Evolutionary conservation across 1,140 invertebrate species (phyloP).

Genomic region (Plectus sambesii): DNA sequence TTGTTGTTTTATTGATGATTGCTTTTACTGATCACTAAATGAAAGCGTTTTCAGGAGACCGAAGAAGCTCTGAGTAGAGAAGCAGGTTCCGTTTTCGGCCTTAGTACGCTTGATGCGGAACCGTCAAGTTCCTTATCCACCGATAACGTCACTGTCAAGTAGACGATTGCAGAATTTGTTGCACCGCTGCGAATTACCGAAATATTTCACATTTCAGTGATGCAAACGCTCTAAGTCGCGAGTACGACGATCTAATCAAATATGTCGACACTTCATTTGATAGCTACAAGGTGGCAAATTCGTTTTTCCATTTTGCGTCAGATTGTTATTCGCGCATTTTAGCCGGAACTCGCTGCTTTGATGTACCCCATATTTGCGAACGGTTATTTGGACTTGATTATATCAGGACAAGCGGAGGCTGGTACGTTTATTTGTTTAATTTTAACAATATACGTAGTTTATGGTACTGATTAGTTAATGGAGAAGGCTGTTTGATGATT

Average conservation of each 20-base stretch:
- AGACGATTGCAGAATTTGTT: neutral
- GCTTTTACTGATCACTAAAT: too few species aligned
- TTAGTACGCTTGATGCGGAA: too few species aligned
- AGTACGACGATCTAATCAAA: slow-evolving; percentile 17
- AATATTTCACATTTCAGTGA: slow-evolving; percentile 10
- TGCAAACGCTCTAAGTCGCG: slow-evolving; percentile 12
- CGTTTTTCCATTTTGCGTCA: too few species aligned
- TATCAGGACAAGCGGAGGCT: slow-evolving; percentile 9
- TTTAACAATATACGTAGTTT: too few species aligned
- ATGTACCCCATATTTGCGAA: slow-evolving; percentile 23
- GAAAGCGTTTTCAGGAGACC: slow-evolving; percentile 3
- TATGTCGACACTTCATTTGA: slow-evolving; percentile 20
- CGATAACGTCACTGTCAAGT: neutral
- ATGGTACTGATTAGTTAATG: too few species aligned
- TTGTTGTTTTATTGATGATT: slow-evolving; percentile 1
- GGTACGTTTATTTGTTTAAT: too few species aligned
- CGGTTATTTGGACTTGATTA: slow-evolving; percentile 11
- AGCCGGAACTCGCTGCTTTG: slow-evolving; percentile 17
- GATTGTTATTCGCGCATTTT: too few species aligned
- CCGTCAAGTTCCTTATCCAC: slow-evolving; percentile 1
- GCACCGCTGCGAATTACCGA: neutral
- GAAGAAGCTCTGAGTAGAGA: slow-evolving; percentile 4
- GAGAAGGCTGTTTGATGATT: neutral
- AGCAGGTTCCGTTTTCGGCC: too few species aligned
- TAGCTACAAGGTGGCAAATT: slow-evolving; percentile 13